phyloP scores from a whole-genome alignment of 2,888 invertebrate genomes.

The Zelleria hepariella region DNA sequence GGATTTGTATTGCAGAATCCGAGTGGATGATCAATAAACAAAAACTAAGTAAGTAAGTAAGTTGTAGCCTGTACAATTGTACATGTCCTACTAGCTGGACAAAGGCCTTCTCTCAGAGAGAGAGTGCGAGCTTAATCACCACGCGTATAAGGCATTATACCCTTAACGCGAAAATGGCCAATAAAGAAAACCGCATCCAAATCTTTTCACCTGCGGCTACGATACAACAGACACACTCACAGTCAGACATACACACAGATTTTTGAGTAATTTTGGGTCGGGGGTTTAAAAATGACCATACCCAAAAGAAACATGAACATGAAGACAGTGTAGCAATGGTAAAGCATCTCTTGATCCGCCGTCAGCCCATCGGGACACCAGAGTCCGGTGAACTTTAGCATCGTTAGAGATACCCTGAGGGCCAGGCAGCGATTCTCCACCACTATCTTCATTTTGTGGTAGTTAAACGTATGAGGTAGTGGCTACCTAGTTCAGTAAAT shows the following conservation, averaged over 20 bases:
- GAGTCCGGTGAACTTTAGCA: conserved; percentile 42
- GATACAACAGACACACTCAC: neutral
- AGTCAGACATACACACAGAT: neutral
- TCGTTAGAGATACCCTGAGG: conserved; percentile 39
- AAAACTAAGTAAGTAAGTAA: neutral
- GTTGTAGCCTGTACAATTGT: too few species aligned
- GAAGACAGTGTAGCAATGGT: conserved; percentile 27
- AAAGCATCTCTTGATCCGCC: conserved; percentile 16
- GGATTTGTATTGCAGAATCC: too few species aligned
- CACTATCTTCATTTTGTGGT: conserved; percentile 30
- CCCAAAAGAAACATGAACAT: conserved; percentile 53
- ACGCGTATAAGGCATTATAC: too few species aligned
- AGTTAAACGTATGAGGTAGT: too few species aligned
- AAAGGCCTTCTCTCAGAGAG: too few species aligned
- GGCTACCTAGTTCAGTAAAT: too few species aligned
- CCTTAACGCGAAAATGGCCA: too few species aligned
- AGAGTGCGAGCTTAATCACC: too few species aligned
- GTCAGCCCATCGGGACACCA: conserved; percentile 39
- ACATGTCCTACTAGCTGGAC: too few species aligned
- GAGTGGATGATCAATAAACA: too few species aligned
- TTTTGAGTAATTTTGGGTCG: too few species aligned
- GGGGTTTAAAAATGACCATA: conserved; percentile 28
- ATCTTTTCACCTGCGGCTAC: neutral
- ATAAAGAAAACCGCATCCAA: too few species aligned
- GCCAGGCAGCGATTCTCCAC: conserved; percentile 41